A percentile compares a stretch with the other conserved stretches of the same genome.
These are phyloP conservation scores for Ctenopoma multispine DNA, from an alignment of 2,797 vertebrate species.

Conservation along the genomic window DNA sequence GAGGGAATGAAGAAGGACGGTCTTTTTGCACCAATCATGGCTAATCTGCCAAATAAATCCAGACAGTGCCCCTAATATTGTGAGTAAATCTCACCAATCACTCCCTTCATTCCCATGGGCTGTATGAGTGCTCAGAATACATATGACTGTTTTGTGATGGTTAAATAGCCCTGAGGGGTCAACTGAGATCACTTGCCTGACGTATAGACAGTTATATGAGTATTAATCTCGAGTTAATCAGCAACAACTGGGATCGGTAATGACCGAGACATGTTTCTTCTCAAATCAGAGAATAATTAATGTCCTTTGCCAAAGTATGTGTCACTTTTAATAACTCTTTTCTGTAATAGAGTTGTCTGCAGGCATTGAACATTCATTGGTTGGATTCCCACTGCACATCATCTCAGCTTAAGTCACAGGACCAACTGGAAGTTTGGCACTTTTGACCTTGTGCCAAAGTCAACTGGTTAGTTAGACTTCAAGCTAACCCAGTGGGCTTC, in stretches of 20 bases:
- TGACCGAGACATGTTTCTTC: constrained; percentile 32
- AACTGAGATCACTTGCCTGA: constrained; percentile 53
- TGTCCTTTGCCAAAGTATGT: constrained; percentile 28
- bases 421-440: constrained; percentile 42
- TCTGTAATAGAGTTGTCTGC: constrained; percentile 9
- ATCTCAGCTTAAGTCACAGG: constrained; percentile 52
- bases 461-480: constrained; percentile 46
- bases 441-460: constrained; percentile 53
- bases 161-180: constrained; percentile 68
- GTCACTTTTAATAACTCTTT: constrained; percentile 44
- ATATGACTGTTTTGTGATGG: constrained; percentile 61
- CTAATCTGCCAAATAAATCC: constrained; percentile 69
- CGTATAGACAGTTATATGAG: constrained; percentile 41
- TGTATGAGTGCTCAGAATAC: constrained; percentile 64
- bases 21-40: constrained; percentile 28
- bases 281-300: constrained; percentile 45
- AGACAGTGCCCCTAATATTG: constrained; percentile 66
- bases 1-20: neutral
- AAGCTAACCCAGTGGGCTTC: constrained; percentile 34
- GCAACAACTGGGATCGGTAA: constrained; percentile 41
- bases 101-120: constrained; percentile 60
- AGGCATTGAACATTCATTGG: constrained; percentile 7
- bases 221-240: constrained; percentile 51
- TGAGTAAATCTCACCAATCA: constrained; percentile 74
- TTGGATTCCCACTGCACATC: constrained; percentile 53